Percentiles rank a stretch among this genome's conserved stretches.
Conservation (phyloP, 23 tunicate species). For the Clavelina lepadiformis region DNA sequence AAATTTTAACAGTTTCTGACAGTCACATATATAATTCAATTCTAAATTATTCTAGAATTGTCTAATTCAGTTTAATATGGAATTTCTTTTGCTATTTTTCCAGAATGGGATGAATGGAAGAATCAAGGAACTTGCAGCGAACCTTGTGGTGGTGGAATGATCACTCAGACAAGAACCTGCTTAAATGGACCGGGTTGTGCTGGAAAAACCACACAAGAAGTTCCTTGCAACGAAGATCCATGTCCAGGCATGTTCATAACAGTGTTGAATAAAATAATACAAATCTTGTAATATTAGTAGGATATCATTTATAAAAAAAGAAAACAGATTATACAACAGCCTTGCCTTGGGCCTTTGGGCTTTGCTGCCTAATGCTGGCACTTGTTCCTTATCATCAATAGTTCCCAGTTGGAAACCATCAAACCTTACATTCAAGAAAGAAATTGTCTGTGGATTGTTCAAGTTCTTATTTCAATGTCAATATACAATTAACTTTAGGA, state of each 20-base stretch:
- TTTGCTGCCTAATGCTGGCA: no score
- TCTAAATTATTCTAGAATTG: neutral
- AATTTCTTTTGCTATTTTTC: neutral
- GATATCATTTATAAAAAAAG: no score
- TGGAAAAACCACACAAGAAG: neutral
- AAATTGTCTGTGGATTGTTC: no score
- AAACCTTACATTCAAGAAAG: no score
- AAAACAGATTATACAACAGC: no score
- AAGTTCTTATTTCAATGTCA: no score
- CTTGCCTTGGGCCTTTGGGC: no score
- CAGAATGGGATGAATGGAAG: neutral
- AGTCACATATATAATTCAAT: neutral
- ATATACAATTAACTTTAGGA: no score
- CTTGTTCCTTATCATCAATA: no score
- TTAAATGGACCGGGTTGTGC: neutral
- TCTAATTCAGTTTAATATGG: neutral
- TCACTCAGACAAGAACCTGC: neutral
- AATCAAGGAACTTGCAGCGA: neutral
- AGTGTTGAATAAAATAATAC: no score
- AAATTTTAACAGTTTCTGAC: neutral
- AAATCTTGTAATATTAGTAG: no score
- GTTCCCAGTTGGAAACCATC: no score
- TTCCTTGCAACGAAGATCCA: conserved; percentile 1
- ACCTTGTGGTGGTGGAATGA: conserved; percentile 11
- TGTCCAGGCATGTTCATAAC: conserved; percentile 4